phyloP scores from a whole-genome alignment of 2,113 vertebrate genomes.

The Poicephalus gulielmi region DNA sequence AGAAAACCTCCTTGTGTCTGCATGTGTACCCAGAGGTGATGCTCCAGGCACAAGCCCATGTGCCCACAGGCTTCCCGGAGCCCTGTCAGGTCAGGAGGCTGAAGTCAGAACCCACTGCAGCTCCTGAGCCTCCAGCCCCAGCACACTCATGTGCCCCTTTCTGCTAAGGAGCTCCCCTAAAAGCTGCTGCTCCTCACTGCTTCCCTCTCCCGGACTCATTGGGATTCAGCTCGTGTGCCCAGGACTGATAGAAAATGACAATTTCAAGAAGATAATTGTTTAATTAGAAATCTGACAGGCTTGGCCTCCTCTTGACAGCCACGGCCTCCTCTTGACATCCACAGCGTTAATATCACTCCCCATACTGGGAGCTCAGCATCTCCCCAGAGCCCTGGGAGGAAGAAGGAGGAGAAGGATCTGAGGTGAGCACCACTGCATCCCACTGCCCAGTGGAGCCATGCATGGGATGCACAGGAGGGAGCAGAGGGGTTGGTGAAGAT shows the following conservation, averaged over 20 bases:
- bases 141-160: not conserved
- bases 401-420: not conserved
- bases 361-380: not conserved
- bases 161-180: too few species aligned
- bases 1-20: not conserved
- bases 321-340: not conserved
- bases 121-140: not conserved
- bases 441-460: accelerated
- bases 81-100: not conserved
- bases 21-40: not conserved
- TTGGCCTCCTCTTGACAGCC: not conserved
- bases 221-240: not conserved
- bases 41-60: not conserved
- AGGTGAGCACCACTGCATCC: not conserved
- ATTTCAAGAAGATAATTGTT: conserved; percentile 50
- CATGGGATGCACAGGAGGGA: accelerated
- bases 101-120: not conserved
- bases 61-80: not conserved
- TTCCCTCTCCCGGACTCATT: not conserved
- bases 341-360: not conserved
- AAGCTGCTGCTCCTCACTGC: not conserved
- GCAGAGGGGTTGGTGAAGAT: accelerated
- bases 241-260: not conserved
- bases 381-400: not conserved
- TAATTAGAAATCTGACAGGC: conserved; percentile 54